Evolutionary conservation across 2,113 vertebrate genomes (phyloP).

Genomic region (Laticauda laticaudata): DNA sequence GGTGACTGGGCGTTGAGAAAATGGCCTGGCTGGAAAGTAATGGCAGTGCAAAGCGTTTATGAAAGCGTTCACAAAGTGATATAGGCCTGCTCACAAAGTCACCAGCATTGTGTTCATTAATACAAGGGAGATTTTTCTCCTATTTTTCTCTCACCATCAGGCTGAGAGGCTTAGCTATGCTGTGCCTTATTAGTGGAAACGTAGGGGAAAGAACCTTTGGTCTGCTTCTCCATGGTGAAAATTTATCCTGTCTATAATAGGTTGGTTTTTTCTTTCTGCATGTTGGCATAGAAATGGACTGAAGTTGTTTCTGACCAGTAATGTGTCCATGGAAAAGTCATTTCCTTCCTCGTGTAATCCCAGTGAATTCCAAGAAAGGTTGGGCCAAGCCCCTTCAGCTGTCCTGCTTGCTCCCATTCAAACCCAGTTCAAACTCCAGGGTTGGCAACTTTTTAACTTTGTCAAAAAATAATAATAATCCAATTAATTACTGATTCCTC

Average conservation of each 20-base stretch:
- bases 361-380: not conserved
- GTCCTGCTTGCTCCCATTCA: not conserved
- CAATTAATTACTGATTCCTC: not conserved
- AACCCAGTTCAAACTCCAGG: not conserved
- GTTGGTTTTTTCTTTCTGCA: not conserved
- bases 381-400: not conserved
- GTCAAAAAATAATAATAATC: not conserved
- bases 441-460: not conserved
- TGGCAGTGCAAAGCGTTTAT: not conserved
- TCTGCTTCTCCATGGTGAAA: not conserved
- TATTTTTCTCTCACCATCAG: not conserved
- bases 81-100: not conserved
- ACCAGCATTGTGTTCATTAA: not conserved
- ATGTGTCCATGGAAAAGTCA: not conserved
- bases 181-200: not conserved
- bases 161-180: not conserved
- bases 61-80: not conserved
- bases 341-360: not conserved
- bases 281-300: not conserved
- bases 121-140: not conserved
- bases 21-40: not conserved
- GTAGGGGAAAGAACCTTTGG: not conserved
- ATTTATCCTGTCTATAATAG: not conserved
- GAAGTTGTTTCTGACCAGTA: not conserved
- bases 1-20: not conserved